Conservation (phyloP, 2,113 vertebrate species). For the Rhineura floridana region DNA sequence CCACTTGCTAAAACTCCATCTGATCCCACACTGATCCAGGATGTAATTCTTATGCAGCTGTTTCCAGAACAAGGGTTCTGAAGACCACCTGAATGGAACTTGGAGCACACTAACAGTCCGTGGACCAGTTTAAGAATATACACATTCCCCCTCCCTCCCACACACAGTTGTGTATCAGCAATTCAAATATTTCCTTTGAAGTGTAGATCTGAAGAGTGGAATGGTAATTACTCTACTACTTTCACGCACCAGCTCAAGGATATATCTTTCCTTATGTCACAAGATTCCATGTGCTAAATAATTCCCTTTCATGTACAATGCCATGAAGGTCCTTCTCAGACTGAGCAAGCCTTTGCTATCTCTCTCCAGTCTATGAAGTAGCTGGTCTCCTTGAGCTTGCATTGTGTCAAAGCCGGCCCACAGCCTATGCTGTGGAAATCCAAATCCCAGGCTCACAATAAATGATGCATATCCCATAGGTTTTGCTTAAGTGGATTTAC, state of each 20-base stretch:
- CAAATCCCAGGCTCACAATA: background rate
- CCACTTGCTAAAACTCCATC: too few species aligned
- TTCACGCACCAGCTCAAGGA: slow-evolving; percentile 14
- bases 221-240: background rate
- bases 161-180: background rate
- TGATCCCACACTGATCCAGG: too few species aligned
- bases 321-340: background rate
- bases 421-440: background rate
- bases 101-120: too few species aligned
- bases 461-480: background rate
- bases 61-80: too few species aligned
- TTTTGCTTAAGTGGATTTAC: background rate
- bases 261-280: background rate
- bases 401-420: background rate
- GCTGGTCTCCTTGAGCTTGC: background rate
- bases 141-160: too few species aligned
- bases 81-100: too few species aligned
- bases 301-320: background rate
- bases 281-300: background rate
- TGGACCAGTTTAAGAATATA: too few species aligned
- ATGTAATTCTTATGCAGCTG: too few species aligned
- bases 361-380: background rate
- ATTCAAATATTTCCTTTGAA: slow-evolving; percentile 3
- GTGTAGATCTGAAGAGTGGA: background rate
- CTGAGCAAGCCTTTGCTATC: background rate